These are phyloP conservation scores for Falco rusticolus DNA, from an alignment of 2,797 vertebrate genomes.

Conservation along the genomic window DNA sequence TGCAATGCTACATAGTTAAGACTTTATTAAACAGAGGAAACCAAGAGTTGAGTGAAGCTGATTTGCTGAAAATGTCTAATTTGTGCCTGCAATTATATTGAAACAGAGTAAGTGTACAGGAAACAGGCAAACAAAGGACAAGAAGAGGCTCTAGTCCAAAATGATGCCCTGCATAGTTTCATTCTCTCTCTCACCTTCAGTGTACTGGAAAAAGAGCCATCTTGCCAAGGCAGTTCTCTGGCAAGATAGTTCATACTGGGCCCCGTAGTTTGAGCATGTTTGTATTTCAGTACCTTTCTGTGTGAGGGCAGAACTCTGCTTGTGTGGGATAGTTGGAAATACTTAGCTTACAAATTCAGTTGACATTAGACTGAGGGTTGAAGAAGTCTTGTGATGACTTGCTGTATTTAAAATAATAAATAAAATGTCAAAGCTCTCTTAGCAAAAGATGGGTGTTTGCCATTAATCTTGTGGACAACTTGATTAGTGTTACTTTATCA, in stretches of 20 bases:
- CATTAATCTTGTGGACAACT: background rate
- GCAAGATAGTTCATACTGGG: background rate
- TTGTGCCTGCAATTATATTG: background rate
- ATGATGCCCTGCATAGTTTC: background rate
- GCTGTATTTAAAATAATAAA: background rate
- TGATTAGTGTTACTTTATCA: background rate
- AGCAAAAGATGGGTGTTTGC: fast-evolving
- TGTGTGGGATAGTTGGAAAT: background rate
- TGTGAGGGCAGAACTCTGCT: background rate
- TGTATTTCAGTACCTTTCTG: background rate
- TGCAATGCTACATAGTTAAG: background rate
- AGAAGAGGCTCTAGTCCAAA: constrained; percentile 1
- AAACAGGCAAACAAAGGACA: constrained; percentile 8
- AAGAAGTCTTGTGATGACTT: background rate
- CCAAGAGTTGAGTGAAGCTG: background rate
- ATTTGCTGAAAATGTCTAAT: background rate
- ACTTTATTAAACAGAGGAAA: background rate
- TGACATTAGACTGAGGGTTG: background rate
- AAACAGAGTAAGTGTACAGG: background rate
- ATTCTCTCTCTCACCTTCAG: background rate
- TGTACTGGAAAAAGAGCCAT: background rate
- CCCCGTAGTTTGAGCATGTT: background rate
- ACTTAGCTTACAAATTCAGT: background rate
- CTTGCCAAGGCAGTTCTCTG: background rate
- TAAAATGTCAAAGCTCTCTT: background rate